Conservation (phyloP, 2,888 invertebrate genomes). For the Timandra comae region DNA sequence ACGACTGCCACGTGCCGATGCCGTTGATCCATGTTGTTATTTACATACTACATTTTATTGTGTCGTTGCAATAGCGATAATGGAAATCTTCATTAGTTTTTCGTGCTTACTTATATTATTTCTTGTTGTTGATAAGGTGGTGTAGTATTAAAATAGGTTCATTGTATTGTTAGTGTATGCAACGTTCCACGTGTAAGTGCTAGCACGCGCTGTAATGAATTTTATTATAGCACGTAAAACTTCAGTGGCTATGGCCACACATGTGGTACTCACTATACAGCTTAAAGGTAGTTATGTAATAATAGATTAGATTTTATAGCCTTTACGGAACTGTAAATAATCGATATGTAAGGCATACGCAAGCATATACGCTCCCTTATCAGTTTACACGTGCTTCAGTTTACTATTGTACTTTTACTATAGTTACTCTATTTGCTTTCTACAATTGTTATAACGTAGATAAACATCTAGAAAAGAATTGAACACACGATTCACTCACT, state of each 20-base stretch:
- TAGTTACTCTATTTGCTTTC: no score
- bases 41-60: constrained; percentile 32
- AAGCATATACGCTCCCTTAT: constrained; percentile 41
- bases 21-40: constrained; percentile 36
- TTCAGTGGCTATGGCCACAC: constrained; percentile 17
- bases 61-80: constrained; percentile 41
- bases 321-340: constrained; percentile 46
- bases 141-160: constrained; percentile 30
- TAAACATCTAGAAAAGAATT: no score
- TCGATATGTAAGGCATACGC: constrained; percentile 31
- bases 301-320: constrained; percentile 41
- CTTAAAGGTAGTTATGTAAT: constrained; percentile 37
- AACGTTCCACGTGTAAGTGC: constrained; percentile 40
- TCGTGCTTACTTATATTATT: constrained; percentile 52
- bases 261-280: background rate
- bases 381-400: constrained; percentile 52
- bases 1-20: constrained; percentile 42
- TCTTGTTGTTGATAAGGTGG: constrained; percentile 50
- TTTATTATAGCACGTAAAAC: constrained; percentile 12
- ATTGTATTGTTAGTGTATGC: constrained; percentile 26
- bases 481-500: no score
- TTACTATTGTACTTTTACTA: constrained; percentile 34
- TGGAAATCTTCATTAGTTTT: constrained; percentile 59
- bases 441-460: no score
- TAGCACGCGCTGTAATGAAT: constrained; percentile 33